These are phyloP conservation scores for Lanius ludovicianus DNA, from an alignment of 2,113 vertebrate species.

Conservation along the genomic window DNA sequence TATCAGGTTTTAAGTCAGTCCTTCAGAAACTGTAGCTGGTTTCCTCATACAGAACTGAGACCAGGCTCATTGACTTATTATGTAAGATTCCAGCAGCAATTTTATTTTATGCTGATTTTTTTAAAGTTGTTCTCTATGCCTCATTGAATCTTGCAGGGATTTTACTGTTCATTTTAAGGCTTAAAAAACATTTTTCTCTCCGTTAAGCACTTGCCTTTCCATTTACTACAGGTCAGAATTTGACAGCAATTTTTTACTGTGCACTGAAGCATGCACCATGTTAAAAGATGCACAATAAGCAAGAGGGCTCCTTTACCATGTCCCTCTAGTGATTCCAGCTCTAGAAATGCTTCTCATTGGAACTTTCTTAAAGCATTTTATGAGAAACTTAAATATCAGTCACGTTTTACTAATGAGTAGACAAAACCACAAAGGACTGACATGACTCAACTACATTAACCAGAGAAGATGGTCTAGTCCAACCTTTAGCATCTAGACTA, in stretches of 20 bases:
- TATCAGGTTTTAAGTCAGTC: not conserved
- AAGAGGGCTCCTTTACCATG: not conserved
- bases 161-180: conserved; percentile 9
- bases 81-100: not conserved
- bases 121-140: not conserved
- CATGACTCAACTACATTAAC: not conserved
- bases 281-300: not conserved
- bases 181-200: not conserved
- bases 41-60: not conserved
- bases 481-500: not conserved
- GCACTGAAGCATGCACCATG: not conserved
- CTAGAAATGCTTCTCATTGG: not conserved
- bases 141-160: not conserved
- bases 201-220: not conserved
- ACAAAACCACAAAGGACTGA: not conserved
- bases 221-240: conserved; percentile 11
- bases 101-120: not conserved
- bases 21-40: not conserved
- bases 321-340: not conserved
- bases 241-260: conserved; percentile 18
- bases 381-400: not conserved
- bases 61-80: not conserved
- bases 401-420: not conserved
- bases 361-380: not conserved
- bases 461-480: not conserved